phyloP scores from a whole-genome alignment of 2,113 vertebrate genomes.

The Sinosuthora webbiana region DNA sequence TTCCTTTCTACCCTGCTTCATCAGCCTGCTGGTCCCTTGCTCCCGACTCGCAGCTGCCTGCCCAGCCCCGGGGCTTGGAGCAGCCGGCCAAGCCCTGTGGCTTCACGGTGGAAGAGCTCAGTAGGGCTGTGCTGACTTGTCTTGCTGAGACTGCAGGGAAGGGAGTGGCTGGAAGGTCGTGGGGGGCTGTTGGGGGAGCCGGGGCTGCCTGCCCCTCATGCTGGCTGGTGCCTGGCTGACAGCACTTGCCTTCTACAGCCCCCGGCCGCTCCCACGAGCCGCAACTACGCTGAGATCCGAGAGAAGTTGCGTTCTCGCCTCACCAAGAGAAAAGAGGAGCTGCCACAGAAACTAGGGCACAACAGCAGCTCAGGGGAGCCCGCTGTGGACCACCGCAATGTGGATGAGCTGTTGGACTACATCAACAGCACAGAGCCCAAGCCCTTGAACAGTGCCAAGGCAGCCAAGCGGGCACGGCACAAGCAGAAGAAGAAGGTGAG shows the following conservation, averaged over 20 bases:
- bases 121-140: not conserved
- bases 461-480: slow-evolving; percentile 94
- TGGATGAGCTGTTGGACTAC: slow-evolving; percentile 94
- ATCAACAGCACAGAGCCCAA: slow-evolving; percentile 97
- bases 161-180: not conserved
- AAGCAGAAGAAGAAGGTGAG: slow-evolving; percentile 99
- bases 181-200: not conserved
- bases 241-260: slow-evolving; percentile 73
- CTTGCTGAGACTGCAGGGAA: not conserved
- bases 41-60: not conserved
- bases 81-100: not conserved
- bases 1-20: not conserved
- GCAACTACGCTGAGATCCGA: slow-evolving; percentile 96
- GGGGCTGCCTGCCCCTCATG: rapidly evolving
- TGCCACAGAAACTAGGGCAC: slow-evolving; percentile 85
- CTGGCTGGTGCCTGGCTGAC: not conserved
- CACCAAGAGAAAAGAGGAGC: slow-evolving; percentile 94
- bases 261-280: slow-evolving; percentile 94
- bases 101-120: not conserved
- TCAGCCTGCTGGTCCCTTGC: not conserved
- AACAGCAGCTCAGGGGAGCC: slow-evolving; percentile 80
- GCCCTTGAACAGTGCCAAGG: slow-evolving; percentile 95
- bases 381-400: slow-evolving; percentile 88
- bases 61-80: not conserved
- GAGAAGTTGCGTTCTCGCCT: slow-evolving; percentile 95